Evolutionary conservation across 2,113 vertebrate species (phyloP), one percentile per base, ranked within the genome.

Genomic region (Stictonetta naevosa): DNA sequence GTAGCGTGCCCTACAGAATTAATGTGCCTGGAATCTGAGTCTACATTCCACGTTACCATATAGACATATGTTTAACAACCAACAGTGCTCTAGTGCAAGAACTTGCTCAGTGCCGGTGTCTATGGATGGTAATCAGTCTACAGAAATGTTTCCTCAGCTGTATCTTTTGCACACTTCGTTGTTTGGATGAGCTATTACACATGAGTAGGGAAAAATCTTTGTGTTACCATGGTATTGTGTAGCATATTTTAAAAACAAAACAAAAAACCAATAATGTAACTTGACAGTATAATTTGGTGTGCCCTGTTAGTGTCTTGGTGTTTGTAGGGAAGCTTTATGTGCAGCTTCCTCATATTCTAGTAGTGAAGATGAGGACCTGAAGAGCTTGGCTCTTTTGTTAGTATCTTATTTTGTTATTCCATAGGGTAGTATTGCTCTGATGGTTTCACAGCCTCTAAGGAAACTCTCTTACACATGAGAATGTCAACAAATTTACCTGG

Each of bases 1-100:
- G 11, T 18, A 38, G 21, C 53, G 16, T 8, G 16, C 42, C 34
- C 42, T 42, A 3, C 42, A 58, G 74, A 64, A 7, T 9, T 59
- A 2, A 0, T 0, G 1, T 60, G 21, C 21, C 5, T 55, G 25
- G n/a, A 44, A 58, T 83, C 44, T 58, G 31, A 8, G 25, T 42
- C 15, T 7, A 56, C 0, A 0, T 29, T 28, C 22, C 23, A 17
- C 17, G 4, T 75, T 56, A 4, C 42, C 3, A 4, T 3, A 1
- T 5, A 10, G 25, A 16, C 13, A 5, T 7, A 13, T 58, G 19
- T 83, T 3, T 38, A 79, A 58, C n/a, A 48, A 21, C 22, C 36
- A 11, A 42, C 6, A 16, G 14, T 36, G 38, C 6, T 74, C 0
- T 10, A 20, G 8, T 42, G 0, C 59, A 64, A 56, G 36, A 68